Base-by-base conservation (phyloP, 2,888 invertebrate species). In the Pseudococcus longispinus region DNA sequence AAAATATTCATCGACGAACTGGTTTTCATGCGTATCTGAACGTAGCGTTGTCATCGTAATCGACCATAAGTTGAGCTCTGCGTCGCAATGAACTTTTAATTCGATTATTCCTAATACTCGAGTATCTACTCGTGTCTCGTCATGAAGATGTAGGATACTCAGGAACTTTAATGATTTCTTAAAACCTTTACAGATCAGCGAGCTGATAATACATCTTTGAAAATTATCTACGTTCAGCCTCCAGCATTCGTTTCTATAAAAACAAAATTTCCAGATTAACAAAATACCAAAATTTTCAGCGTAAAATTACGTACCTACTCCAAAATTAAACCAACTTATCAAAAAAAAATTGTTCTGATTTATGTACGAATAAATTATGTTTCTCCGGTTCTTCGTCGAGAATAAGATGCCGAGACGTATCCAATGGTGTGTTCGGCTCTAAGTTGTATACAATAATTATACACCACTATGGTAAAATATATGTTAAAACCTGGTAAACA, bases 401-500 rank as follows among this genome's bases (percentile, higher is more conserved):
- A 70, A 70, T 70, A 29, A n/a, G 70, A 29, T 13, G 11, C 70
- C 26, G 15, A 70, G 70, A 8, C 15, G 23, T 74, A 74, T 37
- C 37, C 74, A n/a, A 74, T n/a, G n/a, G 74, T 32, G 6, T 29
- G n/a, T 74, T 74, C 74, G 20, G 8, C 32, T 74, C n/a, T 37
- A 23, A 74, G 74, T 74, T 74, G 20, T 37, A 74, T n/a, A 32
- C 32, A 74, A 74, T 74, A 77, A 77, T 77, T 77, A 77, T 77
- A 77, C 37, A 77, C 77, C 18, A 32, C 77, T 2, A 77, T 5
- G 26, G 77, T 77, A 26, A 37, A 77, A n/a, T 77, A 77, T 5
- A 77, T 37, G 5, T 77, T 37, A 5, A 70, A 26, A 20, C n/a
- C 20, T 60, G n/a, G 60, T 20, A 60, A 60, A 60, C 60, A 60